These are phyloP conservation scores for Vespertilio murinus DNA, from an alignment of 2,797 vertebrate genomes.

Conservation along the genomic window DNA sequence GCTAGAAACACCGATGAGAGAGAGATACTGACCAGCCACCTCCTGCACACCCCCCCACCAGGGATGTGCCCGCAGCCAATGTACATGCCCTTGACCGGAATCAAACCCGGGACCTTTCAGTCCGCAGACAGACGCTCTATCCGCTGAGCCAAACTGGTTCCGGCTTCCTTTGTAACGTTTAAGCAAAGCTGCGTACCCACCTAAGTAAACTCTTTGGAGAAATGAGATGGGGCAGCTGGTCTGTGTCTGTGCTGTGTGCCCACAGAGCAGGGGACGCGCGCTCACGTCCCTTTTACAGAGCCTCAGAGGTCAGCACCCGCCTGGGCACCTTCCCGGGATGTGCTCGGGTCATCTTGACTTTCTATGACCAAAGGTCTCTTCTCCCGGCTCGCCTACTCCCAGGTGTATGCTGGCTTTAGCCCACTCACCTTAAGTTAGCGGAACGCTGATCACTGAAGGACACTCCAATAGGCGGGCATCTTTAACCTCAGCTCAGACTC, in stretches of 20 bases:
- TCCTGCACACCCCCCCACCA: no score
- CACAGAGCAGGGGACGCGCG: rapidly evolving
- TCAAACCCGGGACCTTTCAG: no score
- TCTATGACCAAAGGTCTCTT: not conserved
- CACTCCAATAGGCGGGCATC: not conserved
- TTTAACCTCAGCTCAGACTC: not conserved
- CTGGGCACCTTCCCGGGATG: not conserved
- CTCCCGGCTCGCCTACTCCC: not conserved
- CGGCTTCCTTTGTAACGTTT: not conserved
- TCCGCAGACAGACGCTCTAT: no score
- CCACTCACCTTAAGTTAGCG: not conserved
- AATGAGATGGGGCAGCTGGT: not conserved
- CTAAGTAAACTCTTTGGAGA: not conserved
- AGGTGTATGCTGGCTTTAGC: not conserved
- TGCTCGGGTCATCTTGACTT: not conserved
- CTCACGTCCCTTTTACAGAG: not conserved
- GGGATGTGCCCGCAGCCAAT: no score
- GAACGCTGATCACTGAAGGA: not conserved
- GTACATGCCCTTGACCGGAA: no score
- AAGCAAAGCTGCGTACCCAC: rapidly evolving
- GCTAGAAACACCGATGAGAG: no score
- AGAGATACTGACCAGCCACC: no score
- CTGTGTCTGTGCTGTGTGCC: rapidly evolving
- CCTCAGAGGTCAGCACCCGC: not conserved
- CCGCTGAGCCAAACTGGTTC: no score